Percentiles rank a stretch among this genome's conserved stretches.
Evolutionary conservation across 1,140 invertebrate genomes (phyloP).

Genomic region (Physella acuta): DNA sequence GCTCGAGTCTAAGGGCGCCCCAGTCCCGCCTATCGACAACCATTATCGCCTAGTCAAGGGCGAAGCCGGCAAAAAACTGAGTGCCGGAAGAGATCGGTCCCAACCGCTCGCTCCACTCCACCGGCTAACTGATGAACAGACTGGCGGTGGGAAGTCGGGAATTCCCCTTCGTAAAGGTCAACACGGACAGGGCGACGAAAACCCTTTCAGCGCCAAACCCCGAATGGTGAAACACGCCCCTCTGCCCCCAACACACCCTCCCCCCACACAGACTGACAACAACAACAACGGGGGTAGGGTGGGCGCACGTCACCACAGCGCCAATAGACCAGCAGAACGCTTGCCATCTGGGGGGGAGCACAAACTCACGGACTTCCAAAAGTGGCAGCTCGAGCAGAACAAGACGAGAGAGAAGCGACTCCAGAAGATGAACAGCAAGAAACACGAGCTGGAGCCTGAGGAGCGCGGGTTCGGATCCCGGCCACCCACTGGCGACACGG

Average conservation of each 20-base stretch:
- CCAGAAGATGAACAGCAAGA: constrained; percentile 22
- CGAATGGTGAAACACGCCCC: constrained; percentile 23
- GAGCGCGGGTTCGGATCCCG: constrained; percentile 25
- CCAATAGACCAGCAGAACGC: background rate
- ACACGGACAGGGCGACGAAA: constrained; percentile 4
- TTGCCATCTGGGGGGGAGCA: background rate
- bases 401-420: constrained; percentile 36
- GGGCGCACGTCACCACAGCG: background rate
- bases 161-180: background rate
- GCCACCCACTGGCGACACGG: constrained; percentile 26
- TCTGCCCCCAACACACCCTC: constrained; percentile 1
- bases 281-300: constrained; percentile 4
- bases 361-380: constrained; percentile 47
- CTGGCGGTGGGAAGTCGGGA: background rate
- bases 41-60: constrained; percentile 36
- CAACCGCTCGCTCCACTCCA: constrained; percentile 43
- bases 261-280: constrained; percentile 10
- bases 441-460: constrained; percentile 4
- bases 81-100: constrained; percentile 42
- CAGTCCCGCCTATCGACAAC: constrained; percentile 39
- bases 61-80: constrained; percentile 24
- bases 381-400: constrained; percentile 51
- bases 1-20: constrained; percentile 30
- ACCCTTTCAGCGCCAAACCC: constrained; percentile 14
- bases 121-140: background rate